Percentiles rank a stretch among this genome's conserved stretches.
These are phyloP conservation scores for Plectropomus leopardus DNA, from an alignment of 2,113 vertebrate species.

Conservation along the genomic window DNA sequence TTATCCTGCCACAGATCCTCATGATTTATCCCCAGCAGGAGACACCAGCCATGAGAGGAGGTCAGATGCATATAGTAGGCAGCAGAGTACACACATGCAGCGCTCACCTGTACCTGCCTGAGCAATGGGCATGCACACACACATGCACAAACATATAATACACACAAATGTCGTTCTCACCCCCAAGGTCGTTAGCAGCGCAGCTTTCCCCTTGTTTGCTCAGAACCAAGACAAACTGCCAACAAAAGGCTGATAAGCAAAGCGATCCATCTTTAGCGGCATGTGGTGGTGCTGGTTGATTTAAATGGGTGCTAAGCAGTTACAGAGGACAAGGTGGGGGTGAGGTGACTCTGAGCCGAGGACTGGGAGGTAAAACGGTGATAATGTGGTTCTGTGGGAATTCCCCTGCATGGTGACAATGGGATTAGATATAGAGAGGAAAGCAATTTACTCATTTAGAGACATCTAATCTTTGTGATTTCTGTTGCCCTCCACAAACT, in stretches of 20 bases:
- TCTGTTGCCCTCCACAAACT: not conserved
- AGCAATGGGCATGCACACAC: not conserved
- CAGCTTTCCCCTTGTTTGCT: conserved; percentile 48
- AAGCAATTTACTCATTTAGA: conserved; percentile 1
- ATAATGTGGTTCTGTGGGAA: conserved; percentile 1
- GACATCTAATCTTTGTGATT: not conserved
- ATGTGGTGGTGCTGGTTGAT: conserved; percentile 54
- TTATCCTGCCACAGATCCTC: conserved; percentile 60
- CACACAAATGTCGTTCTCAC: not conserved
- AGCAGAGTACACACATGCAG: conserved; percentile 19
- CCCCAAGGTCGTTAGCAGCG: conserved; percentile 77
- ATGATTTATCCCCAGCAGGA: conserved; percentile 79
- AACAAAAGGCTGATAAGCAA: conserved; percentile 75
- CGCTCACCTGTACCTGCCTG: conserved; percentile 16
- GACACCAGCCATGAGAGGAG: conserved; percentile 63
- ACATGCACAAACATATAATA: not conserved
- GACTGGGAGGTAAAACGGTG: not conserved
- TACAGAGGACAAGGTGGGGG: conserved; percentile 54
- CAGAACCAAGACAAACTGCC: conserved; percentile 81
- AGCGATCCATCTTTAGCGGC: conserved; percentile 71
- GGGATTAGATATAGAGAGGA: conserved; percentile 9
- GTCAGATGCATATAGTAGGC: conserved; percentile 64
- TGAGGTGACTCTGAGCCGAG: conserved; percentile 17
- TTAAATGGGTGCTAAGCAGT: conserved; percentile 65
- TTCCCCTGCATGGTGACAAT: not conserved